phyloP scores from a whole-genome alignment of 2,888 invertebrate genomes.

The Erebia aethiops region DNA sequence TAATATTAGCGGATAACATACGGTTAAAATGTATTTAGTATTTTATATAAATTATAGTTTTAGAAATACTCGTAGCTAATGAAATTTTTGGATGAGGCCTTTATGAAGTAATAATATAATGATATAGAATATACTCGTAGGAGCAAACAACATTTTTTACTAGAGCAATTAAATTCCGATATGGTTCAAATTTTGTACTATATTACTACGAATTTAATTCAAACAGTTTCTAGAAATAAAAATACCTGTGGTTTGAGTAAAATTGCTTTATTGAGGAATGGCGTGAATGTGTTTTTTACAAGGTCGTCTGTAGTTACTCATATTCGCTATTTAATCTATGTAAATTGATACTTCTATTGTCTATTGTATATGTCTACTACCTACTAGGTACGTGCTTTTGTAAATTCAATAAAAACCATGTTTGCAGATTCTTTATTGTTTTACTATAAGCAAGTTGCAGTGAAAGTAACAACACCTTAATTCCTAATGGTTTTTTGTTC shows the following conservation, averaged over 20 bases:
- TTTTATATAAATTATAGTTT: constrained; percentile 11
- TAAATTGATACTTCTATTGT: constrained; percentile 18
- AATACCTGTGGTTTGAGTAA: constrained; percentile 26
- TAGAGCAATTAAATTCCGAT: no score
- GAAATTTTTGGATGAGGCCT: no score
- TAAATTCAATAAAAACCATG: constrained; percentile 31
- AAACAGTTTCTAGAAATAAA: constrained; percentile 27
- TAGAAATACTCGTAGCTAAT: not conserved
- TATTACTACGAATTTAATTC: not conserved
- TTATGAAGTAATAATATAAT: no score
- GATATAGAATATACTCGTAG: no score
- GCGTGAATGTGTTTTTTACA: constrained; percentile 57
- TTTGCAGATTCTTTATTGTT: constrained; percentile 23
- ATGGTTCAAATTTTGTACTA: not conserved
- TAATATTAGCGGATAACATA: not conserved
- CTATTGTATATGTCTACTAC: not conserved
- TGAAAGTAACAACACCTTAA: not conserved
- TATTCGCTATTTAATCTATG: not conserved
- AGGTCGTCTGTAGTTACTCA: constrained; percentile 33
- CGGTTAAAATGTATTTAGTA: not conserved
- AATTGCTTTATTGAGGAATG: constrained; percentile 68
- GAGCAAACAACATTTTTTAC: no score
- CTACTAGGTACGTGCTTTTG: constrained; percentile 10
- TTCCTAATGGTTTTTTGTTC: no score
- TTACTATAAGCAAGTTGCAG: constrained; percentile 13